Evolutionary conservation across 92 coral and sea anemone genomes (phyloP).

Genomic region (Nematostella vectensis): DNA sequence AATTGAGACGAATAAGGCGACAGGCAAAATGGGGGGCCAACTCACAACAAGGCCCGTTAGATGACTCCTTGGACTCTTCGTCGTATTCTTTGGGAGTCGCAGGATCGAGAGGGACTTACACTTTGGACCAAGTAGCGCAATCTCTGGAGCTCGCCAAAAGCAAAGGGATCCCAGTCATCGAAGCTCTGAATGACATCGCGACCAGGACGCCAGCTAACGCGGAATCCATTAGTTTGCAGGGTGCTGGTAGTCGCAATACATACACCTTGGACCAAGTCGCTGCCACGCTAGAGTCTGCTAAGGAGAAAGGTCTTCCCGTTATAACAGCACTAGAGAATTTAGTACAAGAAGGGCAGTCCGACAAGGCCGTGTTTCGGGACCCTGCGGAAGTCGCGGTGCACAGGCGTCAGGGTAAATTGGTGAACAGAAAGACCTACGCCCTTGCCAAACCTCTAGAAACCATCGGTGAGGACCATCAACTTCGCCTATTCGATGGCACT

Average conservation of each 20-base stretch:
- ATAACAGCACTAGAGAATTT: constrained; percentile 60
- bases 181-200: constrained; percentile 57
- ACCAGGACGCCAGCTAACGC: constrained; percentile 4
- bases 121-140: constrained; percentile 77
- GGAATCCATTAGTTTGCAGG: background rate
- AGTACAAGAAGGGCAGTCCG: constrained; percentile 14
- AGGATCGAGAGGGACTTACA: constrained; percentile 62
- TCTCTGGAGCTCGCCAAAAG: constrained; percentile 75
- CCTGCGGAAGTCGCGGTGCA: constrained; percentile 46
- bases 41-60: background rate
- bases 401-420: constrained; percentile 64
- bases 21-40: background rate
- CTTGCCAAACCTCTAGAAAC: constrained; percentile 84
- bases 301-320: constrained; percentile 74
- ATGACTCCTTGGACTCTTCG: no score
- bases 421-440: constrained; percentile 77
- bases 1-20: background rate
- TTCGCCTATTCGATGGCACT: constrained; percentile 69
- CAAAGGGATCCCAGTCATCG: constrained; percentile 72
- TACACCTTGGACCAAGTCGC: constrained; percentile 84
- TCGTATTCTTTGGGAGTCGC: no score
- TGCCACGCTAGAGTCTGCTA: constrained; percentile 66
- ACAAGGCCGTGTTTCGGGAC: constrained; percentile 5
- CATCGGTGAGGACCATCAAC: constrained; percentile 57
- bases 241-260: constrained; percentile 52